Base-by-base conservation (phyloP, 2,888 invertebrate species). In the Ommatoiulus sabulosus region DNA sequence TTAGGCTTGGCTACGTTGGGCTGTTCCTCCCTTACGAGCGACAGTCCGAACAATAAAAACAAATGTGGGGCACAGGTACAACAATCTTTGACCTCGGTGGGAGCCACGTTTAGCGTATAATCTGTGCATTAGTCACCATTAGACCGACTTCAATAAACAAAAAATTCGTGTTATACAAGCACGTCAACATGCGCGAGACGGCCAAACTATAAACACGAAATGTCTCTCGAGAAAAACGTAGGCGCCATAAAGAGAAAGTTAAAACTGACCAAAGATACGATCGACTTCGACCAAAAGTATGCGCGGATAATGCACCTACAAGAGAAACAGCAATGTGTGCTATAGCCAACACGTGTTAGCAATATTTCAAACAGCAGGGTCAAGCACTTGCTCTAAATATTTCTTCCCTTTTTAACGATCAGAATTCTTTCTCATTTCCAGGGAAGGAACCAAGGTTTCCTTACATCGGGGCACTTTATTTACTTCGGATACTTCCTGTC, bases 361-460 rank as follows among this genome's bases (percentile, higher is more conserved):
- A 35, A 80, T 80, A 80, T 35, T 24, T 80, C 35, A 80, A 80
- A 35, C 80, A 80, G 80, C 35, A 43, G 80, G 80, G 80, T 80
- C 80, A 35, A 12, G 80, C 80, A 35, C 80, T 80, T 4, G 80
- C 80, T 80, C 35, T 10, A 80, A 80, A 35, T 80, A 35, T 80
- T 80, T n/a, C n/a, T 57, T 80, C 80, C 80, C 80, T 80, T 80
- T 80, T 80, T 80, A 80, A 80, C 80, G 80, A 35, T 35, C 80
- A 80, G 24, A 80, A 80, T 80, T 80, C 80, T 15, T 80, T 80
- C 35, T 20, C 72, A 43, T 80, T 80, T 80, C 80, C 15, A 43
- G 3, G 35, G 12, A 80, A 80, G 12, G 35, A 35, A 24, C 35
- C 4, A 2, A 15, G 12, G 35, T 35, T 80, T 80, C 35, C 35